Conservation (phyloP, 2,113 vertebrate species). For the Ophthalmolycus amberensis region DNA sequence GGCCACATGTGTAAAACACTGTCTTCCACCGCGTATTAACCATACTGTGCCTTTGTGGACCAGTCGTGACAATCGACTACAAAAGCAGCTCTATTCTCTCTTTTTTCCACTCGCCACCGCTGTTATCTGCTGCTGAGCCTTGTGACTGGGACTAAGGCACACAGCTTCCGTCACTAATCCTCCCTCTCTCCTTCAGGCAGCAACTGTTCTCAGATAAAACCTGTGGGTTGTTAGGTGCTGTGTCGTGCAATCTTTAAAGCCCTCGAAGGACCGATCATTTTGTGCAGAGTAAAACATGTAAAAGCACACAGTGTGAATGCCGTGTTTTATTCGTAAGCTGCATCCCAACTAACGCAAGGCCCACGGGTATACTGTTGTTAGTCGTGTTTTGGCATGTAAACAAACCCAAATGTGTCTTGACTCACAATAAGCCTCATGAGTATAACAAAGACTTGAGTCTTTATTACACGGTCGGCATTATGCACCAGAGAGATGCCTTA, state of each 20-base stretch:
- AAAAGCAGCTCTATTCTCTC: constrained; percentile 7
- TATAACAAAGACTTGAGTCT: too few species aligned
- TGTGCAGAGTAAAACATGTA: background rate
- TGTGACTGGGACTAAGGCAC: constrained; percentile 36
- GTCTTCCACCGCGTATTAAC: background rate
- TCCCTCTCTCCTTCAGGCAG: constrained; percentile 19
- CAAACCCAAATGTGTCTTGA: constrained; percentile 1
- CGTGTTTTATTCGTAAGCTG: too few species aligned
- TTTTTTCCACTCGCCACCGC: background rate
- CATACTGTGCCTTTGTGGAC: background rate
- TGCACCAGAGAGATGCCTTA: background rate
- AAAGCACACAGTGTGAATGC: too few species aligned
- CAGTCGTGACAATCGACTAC: constrained; percentile 10
- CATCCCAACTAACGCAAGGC: background rate
- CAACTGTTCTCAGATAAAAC: constrained; percentile 27
- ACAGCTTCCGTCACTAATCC: constrained; percentile 30
- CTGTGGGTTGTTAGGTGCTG: background rate
- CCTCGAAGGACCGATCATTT: background rate
- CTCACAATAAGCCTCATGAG: background rate
- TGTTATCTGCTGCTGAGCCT: constrained; percentile 30
- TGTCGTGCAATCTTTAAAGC: background rate
- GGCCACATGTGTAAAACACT: background rate
- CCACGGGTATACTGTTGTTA: background rate
- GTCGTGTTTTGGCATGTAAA: background rate
- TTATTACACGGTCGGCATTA: too few species aligned